Base-by-base conservation (phyloP, 2,797 vertebrate genomes). In the Sebastes steindachneri region DNA sequence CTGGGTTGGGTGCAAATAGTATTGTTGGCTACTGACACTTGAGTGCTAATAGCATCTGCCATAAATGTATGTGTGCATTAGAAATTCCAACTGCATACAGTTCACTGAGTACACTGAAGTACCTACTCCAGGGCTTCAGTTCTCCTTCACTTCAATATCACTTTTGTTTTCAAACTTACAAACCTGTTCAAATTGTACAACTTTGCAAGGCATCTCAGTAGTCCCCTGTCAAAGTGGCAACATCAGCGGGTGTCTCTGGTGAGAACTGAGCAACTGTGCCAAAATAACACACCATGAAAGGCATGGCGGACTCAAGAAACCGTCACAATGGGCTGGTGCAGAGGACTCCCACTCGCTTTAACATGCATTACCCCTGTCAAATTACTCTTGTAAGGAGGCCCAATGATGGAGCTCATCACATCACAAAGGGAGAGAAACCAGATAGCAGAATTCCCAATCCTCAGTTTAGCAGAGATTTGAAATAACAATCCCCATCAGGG, bases 401-500 rank as follows among this genome's bases (percentile, higher is more conserved):
- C 77, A 87, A 78, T 88, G 84, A 91, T 81, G 88, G 87, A 90
- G 84, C 87, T 90, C 77, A 90, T 94, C 90, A 83, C 82, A 87
- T 85, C 84, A 94, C 89, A 94, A 93, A 92, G 68, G 68, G 37
- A 55, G 45, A 64, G 80, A 70, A 83, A 86, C 35, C 68, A 90
- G 89, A 95, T 88, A 91, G 87, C 59, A 70, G 64, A 88, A 89
- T 92, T 91, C 93, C 92, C 91, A 80, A 75, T 80, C 77, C 74
- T 83, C 90, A 87, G 83, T 93, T 95, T 95, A 95, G 92, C 87
- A 85, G 86, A 88, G 89, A 92, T 95, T 94, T 94, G 83, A 94
- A 90, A 89, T 88, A 89, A 89, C 88, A 92, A 90, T 90, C 92
- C 91, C 91, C 92, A 90, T 82, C 77, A 88, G 88, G 81, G 63